Conservation (phyloP, 2,797 vertebrate genomes). For the Orientallactaga sibirica region DNA sequence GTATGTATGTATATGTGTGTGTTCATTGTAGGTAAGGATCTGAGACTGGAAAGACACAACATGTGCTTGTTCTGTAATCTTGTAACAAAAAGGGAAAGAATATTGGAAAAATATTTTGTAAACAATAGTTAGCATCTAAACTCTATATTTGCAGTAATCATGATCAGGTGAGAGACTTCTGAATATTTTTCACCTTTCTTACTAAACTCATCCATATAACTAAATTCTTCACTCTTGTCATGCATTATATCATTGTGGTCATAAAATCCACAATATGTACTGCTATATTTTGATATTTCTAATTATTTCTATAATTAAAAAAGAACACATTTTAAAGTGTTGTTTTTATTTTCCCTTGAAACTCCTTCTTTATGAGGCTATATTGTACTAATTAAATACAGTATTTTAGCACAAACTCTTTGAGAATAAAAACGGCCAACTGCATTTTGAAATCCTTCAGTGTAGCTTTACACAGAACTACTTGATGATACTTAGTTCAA, state of each 20-base stretch:
- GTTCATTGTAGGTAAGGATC: background rate
- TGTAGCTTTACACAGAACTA: background rate
- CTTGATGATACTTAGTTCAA: background rate
- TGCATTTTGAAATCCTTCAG: background rate
- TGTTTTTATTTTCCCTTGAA: background rate
- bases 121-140: background rate
- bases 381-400: background rate
- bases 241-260: background rate
- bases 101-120: constrained; percentile 13
- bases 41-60: background rate
- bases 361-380: background rate
- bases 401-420: background rate
- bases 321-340: background rate
- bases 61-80: background rate
- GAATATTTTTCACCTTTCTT: background rate
- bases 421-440: background rate
- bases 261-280: background rate
- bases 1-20: background rate
- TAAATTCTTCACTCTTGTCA: background rate
- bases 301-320: background rate
- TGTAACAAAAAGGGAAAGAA: constrained; percentile 36
- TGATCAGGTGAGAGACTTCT: background rate
- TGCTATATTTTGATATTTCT: background rate
- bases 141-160: background rate
- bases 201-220: background rate